These are phyloP conservation scores for Ctenoplectra terminalis DNA, from an alignment of 1,140 invertebrate species.

Conservation along the genomic window DNA sequence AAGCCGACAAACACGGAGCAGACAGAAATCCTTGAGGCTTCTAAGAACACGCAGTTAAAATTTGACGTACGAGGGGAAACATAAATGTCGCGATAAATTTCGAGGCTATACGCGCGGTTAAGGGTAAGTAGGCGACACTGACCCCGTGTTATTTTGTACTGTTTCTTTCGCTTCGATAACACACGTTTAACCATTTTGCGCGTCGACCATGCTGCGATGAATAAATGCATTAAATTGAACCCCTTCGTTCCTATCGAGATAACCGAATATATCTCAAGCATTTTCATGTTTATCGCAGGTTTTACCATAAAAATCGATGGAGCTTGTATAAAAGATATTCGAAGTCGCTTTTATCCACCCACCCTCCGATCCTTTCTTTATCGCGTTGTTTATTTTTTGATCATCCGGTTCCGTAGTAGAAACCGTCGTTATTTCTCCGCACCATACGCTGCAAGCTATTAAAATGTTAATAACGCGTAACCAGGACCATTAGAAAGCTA, in stretches of 20 bases:
- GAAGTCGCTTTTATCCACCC: no score
- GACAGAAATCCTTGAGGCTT: conserved; percentile 12
- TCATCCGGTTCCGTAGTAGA: no score
- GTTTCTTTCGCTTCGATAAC: not conserved
- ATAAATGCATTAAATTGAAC: not conserved
- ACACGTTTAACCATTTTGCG: not conserved
- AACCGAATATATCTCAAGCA: not conserved
- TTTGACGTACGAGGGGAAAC: conserved; percentile 12
- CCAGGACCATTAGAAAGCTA: not conserved
- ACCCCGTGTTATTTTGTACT: conserved; percentile 9
- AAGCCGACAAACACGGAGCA: conserved; percentile 9
- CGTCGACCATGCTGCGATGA: not conserved
- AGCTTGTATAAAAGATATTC: not conserved
- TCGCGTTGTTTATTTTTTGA: no score
- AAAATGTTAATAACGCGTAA: conserved; percentile 3
- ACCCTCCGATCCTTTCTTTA: not conserved
- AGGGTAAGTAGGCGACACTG: conserved; percentile 21
- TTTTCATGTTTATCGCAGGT: not conserved
- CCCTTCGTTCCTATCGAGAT: not conserved
- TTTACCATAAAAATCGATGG: not conserved
- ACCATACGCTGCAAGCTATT: not conserved
- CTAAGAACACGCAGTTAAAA: conserved; percentile 30
- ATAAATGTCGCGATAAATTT: conserved; percentile 42
- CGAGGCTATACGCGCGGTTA: not conserved
- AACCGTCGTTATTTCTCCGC: no score